Evolutionary conservation across 2,113 vertebrate species (phyloP).

Genomic region (Rhynchopsitta pachyrhyncha): DNA sequence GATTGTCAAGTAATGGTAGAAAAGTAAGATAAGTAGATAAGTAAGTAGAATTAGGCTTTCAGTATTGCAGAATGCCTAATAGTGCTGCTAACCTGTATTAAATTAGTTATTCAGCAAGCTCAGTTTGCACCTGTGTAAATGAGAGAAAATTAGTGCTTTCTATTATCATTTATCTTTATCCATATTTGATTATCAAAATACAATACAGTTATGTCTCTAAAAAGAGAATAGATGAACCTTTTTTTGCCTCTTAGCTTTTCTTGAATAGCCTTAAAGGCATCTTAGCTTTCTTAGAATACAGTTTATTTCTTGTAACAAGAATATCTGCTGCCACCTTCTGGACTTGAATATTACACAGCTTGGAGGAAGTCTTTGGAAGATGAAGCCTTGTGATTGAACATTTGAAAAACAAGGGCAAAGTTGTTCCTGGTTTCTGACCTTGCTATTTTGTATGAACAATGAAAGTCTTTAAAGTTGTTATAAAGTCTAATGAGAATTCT

Average conservation of each 20-base stretch:
- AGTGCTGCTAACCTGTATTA: neutral
- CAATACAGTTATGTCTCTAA: neutral
- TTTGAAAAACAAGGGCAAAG: neutral
- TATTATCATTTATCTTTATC: neutral
- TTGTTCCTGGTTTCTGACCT: neutral
- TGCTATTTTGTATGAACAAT: neutral
- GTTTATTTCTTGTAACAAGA: neutral
- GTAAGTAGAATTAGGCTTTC: neutral
- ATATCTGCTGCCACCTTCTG: constrained; percentile 72
- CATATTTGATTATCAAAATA: neutral
- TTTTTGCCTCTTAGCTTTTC: neutral
- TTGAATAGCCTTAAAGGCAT: neutral
- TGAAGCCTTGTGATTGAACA: neutral
- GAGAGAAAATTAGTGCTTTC: neutral
- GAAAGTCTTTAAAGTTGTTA: neutral
- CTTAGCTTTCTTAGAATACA: neutral
- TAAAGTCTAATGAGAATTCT: neutral
- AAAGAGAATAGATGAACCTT: neutral
- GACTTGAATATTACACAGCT: neutral
- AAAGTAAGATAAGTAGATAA: neutral
- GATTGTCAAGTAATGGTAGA: neutral
- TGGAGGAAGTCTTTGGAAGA: neutral
- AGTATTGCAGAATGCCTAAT: neutral
- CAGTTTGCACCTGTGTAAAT: neutral
- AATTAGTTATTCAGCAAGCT: neutral